Percentiles rank a stretch among this genome's conserved stretches.
Evolutionary conservation across 2,797 vertebrate genomes (phyloP).

Genomic region (Danio tinwini): DNA sequence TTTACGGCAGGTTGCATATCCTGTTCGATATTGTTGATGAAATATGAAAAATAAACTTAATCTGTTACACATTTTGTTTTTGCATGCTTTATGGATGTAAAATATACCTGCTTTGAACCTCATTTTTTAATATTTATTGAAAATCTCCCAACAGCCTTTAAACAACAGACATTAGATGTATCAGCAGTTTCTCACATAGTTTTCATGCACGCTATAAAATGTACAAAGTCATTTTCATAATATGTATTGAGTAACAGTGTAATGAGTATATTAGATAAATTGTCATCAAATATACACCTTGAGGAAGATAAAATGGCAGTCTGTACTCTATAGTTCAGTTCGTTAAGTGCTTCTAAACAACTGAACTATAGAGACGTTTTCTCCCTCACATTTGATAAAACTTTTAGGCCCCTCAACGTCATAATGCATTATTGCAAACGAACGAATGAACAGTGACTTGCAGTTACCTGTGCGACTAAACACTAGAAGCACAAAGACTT

Average conservation of each 20-base stretch:
- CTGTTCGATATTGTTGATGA: slow-evolving; percentile 71
- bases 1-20: slow-evolving; percentile 72
- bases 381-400: slow-evolving; percentile 30
- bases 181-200: slow-evolving; percentile 25
- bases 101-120: not conserved
- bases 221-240: slow-evolving; percentile 68
- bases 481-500: slow-evolving; percentile 12
- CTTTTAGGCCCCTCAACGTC: not conserved
- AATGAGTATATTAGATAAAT: slow-evolving; percentile 57
- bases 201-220: slow-evolving; percentile 47
- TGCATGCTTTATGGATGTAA: not conserved
- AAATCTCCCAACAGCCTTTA: slow-evolving; percentile 26
- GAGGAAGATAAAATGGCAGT: slow-evolving; percentile 41
- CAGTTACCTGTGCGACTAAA: slow-evolving; percentile 21
- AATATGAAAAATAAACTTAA: slow-evolving; percentile 69
- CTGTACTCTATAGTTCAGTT: slow-evolving; percentile 31
- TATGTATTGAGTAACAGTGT: slow-evolving; percentile 46
- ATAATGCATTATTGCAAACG: slow-evolving; percentile 15
- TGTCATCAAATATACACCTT: slow-evolving; percentile 50
- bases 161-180: slow-evolving; percentile 37
- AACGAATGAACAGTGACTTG: not conserved
- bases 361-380: slow-evolving; percentile 27
- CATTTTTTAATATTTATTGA: slow-evolving; percentile 33
- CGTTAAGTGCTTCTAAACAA: slow-evolving; percentile 29
- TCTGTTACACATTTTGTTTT: not conserved